Percentiles rank a stretch among this genome's conserved stretches.
Evolutionary conservation across 1,140 invertebrate species (phyloP).

Genomic region (Drosophila sproati): DNA sequence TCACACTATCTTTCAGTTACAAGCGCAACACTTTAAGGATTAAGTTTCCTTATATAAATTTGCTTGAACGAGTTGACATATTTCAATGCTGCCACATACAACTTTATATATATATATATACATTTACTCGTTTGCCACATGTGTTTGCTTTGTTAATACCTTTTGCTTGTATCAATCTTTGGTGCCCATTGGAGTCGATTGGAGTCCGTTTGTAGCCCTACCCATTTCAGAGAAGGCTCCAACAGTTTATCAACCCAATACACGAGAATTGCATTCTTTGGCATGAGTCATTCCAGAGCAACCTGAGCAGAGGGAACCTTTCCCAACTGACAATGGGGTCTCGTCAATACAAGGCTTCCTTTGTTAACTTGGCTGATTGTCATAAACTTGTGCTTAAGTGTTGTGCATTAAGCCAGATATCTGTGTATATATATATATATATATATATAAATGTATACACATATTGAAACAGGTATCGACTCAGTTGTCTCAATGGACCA

Average conservation of each 20-base stretch:
- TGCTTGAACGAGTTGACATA: background rate
- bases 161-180: conserved; percentile 37
- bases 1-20: background rate
- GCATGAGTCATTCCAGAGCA: conserved; percentile 21
- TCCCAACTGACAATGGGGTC: background rate
- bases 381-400: conserved; percentile 52
- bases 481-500: conserved; percentile 20
- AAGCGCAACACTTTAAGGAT: background rate
- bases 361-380: conserved; percentile 39
- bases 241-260: conserved; percentile 44
- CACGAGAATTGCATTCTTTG: conserved; percentile 47
- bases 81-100: background rate
- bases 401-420: conserved; percentile 39
- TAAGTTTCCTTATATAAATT: conserved; percentile 1
- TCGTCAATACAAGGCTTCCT: conserved; percentile 26
- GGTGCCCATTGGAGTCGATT: background rate
- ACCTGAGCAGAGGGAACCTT: conserved; percentile 15
- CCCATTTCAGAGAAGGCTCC: conserved; percentile 27
- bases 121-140: background rate
- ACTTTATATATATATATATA: background rate
- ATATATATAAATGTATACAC: conserved; percentile 2
- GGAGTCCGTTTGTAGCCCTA: conserved; percentile 1
- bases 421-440: conserved; percentile 8
- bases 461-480: conserved; percentile 39
- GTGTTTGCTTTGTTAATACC: conserved; percentile 29